A percentile compares a stretch with the other conserved stretches of the same genome.
These are phyloP conservation scores for Coracias cyanogaster DNA, from an alignment of 2,797 vertebrate genomes.

Conservation along the genomic window DNA sequence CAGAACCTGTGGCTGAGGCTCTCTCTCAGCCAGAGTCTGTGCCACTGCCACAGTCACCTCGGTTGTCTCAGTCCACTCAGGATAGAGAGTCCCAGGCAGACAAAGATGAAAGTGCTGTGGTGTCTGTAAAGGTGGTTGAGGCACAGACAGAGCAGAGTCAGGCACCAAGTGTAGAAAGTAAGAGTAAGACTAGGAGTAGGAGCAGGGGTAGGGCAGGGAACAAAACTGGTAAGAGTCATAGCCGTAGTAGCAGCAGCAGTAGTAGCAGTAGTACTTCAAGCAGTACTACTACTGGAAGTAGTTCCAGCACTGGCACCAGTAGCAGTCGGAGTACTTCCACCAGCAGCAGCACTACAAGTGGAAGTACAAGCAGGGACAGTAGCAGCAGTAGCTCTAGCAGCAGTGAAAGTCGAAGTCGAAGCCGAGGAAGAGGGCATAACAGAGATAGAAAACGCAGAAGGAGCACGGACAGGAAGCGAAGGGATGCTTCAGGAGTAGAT, in stretches of 20 bases:
- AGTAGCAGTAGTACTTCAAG: conserved; percentile 87
- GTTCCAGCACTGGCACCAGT: conserved; percentile 86
- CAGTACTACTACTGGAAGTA: conserved; percentile 84
- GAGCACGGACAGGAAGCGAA: conserved; percentile 85
- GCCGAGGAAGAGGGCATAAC: conserved; percentile 82
- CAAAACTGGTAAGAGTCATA: conserved; percentile 85
- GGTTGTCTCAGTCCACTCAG: conserved; percentile 69
- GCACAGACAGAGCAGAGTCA: conserved; percentile 69
- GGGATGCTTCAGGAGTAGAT: conserved; percentile 84
- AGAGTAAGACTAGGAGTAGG: conserved; percentile 78
- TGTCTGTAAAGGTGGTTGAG: conserved; percentile 74
- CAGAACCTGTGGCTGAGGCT: conserved; percentile 62
- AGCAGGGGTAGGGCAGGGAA: conserved; percentile 84
- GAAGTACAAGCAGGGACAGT: conserved; percentile 79
- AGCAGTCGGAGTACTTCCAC: conserved; percentile 83
- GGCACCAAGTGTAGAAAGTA: conserved; percentile 54
- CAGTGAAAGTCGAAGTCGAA: conserved; percentile 85
- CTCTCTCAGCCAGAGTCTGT: conserved; percentile 61
- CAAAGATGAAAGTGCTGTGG: conserved; percentile 71
- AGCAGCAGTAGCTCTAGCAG: conserved; percentile 82
- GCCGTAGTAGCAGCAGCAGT: conserved; percentile 88
- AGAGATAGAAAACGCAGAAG: conserved; percentile 87
- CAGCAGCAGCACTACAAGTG: conserved; percentile 81
- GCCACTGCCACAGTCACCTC: conserved; percentile 60
- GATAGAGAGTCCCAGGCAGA: conserved; percentile 75